Percentiles rank a stretch among this genome's conserved stretches.
These are phyloP conservation scores for Leptobrachium ailaonicum DNA, from an alignment of 2,113 vertebrate genomes.

Conservation along the genomic window DNA sequence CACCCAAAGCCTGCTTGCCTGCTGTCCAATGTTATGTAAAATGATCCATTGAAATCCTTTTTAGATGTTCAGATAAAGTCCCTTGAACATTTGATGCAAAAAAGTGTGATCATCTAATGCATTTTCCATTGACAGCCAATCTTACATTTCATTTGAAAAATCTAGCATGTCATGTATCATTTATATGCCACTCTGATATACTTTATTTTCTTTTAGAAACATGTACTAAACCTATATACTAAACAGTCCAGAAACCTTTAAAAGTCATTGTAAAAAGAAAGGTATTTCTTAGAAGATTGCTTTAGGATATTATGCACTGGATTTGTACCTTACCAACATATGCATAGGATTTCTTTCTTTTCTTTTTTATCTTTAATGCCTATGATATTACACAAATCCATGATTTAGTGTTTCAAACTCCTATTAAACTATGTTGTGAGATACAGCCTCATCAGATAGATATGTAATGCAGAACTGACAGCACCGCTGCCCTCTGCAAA, in stretches of 20 bases:
- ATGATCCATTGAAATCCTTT: not conserved
- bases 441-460: not conserved
- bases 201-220: too few species aligned
- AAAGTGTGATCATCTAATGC: not conserved
- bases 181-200: too few species aligned
- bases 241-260: too few species aligned
- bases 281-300: too few species aligned
- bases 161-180: too few species aligned
- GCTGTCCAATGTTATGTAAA: not conserved
- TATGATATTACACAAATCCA: not conserved
- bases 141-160: too few species aligned
- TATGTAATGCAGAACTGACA: slow-evolving; percentile 46
- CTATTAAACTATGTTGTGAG: not conserved
- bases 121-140: too few species aligned
- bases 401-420: not conserved
- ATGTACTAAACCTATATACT: too few species aligned
- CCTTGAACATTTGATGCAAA: not conserved
- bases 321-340: too few species aligned
- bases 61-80: not conserved
- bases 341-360: too few species aligned
- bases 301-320: too few species aligned
- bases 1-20: not conserved
- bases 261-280: too few species aligned
- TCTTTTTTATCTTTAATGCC: not conserved
- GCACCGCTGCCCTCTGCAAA: slow-evolving; percentile 30